phyloP scores from a whole-genome alignment of 37 sponge, comb jelly and placozoan genomes.

The Chondrilla cf. caribensis region DNA sequence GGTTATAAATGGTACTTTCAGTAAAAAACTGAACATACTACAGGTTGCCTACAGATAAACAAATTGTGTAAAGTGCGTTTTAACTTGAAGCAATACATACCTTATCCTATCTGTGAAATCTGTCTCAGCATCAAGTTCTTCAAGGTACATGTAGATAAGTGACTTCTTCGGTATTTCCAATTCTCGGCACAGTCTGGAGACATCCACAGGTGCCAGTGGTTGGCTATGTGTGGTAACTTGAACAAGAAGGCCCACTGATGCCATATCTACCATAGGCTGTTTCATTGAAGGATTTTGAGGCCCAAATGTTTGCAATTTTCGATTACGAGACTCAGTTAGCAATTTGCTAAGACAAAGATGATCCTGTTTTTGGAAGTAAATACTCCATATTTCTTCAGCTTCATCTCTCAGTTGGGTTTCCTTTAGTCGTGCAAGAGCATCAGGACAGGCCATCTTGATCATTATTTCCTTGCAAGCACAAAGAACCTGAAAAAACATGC shows the following conservation, averaged over 20 bases:
- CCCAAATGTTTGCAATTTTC: too few species aligned
- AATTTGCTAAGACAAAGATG: neutral
- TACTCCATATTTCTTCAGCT: constrained; percentile 24
- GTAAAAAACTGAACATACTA: too few species aligned
- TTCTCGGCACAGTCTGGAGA: neutral
- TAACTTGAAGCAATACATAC: too few species aligned
- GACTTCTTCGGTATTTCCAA: neutral
- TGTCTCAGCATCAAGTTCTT: constrained; percentile 80
- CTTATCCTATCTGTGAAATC: constrained; percentile 70
- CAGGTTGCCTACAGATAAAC: too few species aligned
- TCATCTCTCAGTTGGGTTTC: neutral
- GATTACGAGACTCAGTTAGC: neutral
- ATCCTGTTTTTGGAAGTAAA: constrained; percentile 29
- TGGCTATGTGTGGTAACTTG: constrained; percentile 88
- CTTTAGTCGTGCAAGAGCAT: constrained; percentile 36
- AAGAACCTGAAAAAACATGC: too few species aligned
- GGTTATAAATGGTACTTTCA: too few species aligned
- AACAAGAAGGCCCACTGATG: neutral
- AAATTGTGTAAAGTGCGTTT: too few species aligned
- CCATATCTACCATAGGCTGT: neutral
- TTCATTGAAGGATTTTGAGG: too few species aligned
- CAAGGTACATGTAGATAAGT: constrained; percentile 29
- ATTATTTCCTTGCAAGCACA: neutral
- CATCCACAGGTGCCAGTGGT: constrained; percentile 49
- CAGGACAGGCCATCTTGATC: constrained; percentile 24